phyloP scores from a whole-genome alignment of 2,113 vertebrate genomes.

The Plectropomus leopardus region DNA sequence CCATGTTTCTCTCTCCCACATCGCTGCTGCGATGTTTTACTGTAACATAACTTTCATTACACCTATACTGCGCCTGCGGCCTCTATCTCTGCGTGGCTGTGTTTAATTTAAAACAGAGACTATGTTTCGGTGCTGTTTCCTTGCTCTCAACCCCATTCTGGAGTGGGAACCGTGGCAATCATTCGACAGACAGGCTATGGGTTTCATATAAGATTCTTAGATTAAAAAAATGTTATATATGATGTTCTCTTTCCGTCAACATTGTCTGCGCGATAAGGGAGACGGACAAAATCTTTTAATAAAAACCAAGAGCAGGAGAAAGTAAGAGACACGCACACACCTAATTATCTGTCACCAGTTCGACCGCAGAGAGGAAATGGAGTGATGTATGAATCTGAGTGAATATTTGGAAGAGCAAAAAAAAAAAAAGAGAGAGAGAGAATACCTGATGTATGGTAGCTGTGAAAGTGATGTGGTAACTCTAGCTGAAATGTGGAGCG shows the following conservation, averaged over 20 bases:
- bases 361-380: conserved; percentile 53
- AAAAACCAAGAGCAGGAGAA: conserved; percentile 54
- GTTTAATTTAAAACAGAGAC: conserved; percentile 69
- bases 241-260: conserved; percentile 68
- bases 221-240: conserved; percentile 68
- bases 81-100: conserved; percentile 14
- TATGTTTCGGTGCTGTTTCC: conserved; percentile 23
- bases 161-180: conserved; percentile 38
- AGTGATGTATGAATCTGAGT: conserved; percentile 58
- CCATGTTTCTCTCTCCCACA: conserved; percentile 47
- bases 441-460: conserved; percentile 46
- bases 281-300: conserved; percentile 70
- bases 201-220: conserved; percentile 68
- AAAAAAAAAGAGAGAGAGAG: no score
- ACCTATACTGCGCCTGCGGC: conserved; percentile 40
- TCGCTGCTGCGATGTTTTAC: conserved; percentile 33
- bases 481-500: conserved; percentile 52
- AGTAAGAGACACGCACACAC: conserved; percentile 18
- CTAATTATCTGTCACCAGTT: conserved; percentile 72
- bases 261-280: conserved; percentile 55
- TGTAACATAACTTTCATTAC: conserved; percentile 59
- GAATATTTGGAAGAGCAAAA: conserved; percentile 58
- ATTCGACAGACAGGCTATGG: conserved; percentile 50
- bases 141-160: conserved; percentile 26
- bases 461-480: conserved; percentile 55